These are phyloP conservation scores for Drosophila longiperda DNA, from an alignment of 2,888 invertebrate species.

Conservation along the genomic window DNA sequence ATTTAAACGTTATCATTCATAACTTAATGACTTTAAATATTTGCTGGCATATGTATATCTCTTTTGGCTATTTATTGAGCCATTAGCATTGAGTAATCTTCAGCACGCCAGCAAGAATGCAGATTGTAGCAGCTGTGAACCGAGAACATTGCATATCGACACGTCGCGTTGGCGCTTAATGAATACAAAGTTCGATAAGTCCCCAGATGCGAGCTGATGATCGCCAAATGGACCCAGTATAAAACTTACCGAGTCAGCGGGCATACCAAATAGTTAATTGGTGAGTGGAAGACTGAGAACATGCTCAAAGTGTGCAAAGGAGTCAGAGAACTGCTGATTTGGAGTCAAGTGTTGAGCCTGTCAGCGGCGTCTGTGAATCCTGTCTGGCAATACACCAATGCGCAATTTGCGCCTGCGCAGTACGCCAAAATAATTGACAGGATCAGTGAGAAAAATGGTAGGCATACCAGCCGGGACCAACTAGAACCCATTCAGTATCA, in stretches of 20 bases:
- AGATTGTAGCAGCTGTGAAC: constrained; percentile 1
- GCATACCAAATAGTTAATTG: background rate
- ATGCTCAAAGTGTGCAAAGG: background rate
- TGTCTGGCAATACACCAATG: constrained; percentile 47
- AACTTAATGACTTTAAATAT: background rate
- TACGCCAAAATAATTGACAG: constrained; percentile 48
- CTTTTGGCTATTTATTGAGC: constrained; percentile 15
- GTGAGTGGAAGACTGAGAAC: constrained; percentile 1
- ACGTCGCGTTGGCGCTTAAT: constrained; percentile 19
- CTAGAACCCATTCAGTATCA: constrained; percentile 51
- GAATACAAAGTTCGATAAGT: constrained; percentile 13
- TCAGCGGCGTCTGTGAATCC: background rate
- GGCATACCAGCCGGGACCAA: background rate
- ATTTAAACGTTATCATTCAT: background rate
- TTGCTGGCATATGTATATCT: background rate
- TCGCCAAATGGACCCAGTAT: constrained; percentile 12
- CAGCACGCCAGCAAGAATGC: constrained; percentile 5
- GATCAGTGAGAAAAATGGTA: background rate
- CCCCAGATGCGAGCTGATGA: background rate
- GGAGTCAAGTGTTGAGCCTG: constrained; percentile 16
- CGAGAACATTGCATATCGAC: constrained; percentile 33
- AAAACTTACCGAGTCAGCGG: constrained; percentile 13
- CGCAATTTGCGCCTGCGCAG: constrained; percentile 31
- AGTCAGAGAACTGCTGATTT: constrained; percentile 1
- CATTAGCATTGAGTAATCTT: constrained; percentile 2